Percentiles rank a stretch among this genome's conserved stretches.
Evolutionary conservation across 2,113 vertebrate species (phyloP).

Genomic region (Solenodon paradoxus): DNA sequence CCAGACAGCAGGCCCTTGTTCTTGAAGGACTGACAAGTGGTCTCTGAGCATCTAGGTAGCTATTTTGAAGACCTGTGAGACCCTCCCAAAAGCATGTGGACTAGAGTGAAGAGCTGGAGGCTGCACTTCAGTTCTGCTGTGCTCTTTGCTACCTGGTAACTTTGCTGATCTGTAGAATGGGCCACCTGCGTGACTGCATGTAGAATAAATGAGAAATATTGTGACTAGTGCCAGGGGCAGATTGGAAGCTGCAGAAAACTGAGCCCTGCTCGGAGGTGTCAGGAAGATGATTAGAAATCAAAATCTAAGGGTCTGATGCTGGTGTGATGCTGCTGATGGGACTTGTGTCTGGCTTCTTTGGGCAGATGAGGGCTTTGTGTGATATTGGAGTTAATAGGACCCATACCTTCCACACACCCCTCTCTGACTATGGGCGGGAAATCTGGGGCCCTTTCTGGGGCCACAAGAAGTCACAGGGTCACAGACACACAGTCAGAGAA

Average conservation of each 20-base stretch:
- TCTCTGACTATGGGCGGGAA: not conserved
- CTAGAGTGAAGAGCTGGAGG: not conserved
- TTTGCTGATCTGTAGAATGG: not conserved
- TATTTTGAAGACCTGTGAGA: not conserved
- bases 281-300: not conserved
- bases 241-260: not conserved
- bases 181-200: not conserved
- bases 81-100: not conserved
- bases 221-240: too few relatives aligned
- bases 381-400: not conserved
- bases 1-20: not conserved
- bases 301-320: not conserved
- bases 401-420: too few relatives aligned
- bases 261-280: not conserved
- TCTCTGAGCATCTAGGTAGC: not conserved
- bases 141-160: not conserved
- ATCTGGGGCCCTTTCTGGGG: not conserved
- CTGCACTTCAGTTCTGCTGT: not conserved
- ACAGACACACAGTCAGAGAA: not conserved
- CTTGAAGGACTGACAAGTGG: not conserved
- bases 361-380: not conserved
- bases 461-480: not conserved
- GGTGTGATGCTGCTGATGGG: not conserved
- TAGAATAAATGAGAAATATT: not conserved
- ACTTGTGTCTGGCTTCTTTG: not conserved